phyloP scores from a whole-genome alignment of 2,113 vertebrate genomes.

The Phyllostomus hastatus region DNA sequence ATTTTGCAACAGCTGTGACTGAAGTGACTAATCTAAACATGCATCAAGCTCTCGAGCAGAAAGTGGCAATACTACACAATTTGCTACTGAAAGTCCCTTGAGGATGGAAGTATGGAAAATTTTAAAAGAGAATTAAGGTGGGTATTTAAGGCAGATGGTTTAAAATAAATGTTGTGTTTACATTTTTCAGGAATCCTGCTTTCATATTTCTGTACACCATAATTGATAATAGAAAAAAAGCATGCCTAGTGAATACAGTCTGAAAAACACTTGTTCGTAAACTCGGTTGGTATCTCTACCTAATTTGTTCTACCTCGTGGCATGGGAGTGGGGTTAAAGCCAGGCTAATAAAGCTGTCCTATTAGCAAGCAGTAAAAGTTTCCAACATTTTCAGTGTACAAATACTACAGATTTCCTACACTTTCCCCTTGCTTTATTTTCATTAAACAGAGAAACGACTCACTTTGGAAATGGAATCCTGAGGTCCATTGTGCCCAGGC shows the following conservation, averaged over 20 bases:
- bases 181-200: neutral
- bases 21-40: slow-evolving; percentile 23
- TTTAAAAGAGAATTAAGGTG: neutral
- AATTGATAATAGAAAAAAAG: neutral
- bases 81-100: slow-evolving; percentile 5
- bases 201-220: slow-evolving; percentile 19
- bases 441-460: neutral
- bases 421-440: neutral
- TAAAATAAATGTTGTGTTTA: neutral
- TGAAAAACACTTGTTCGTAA: neutral
- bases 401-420: neutral
- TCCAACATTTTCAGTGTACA: neutral
- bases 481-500: neutral
- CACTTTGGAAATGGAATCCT: neutral
- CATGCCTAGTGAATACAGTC: neutral
- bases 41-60: neutral
- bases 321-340: neutral
- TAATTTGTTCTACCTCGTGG: neutral
- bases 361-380: neutral
- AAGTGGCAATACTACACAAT: neutral
- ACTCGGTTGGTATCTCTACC: neutral
- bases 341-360: neutral
- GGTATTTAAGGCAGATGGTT: neutral
- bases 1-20: slow-evolving; percentile 27
- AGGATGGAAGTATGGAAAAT: neutral